Base-by-base conservation (phyloP, 2,888 invertebrate genomes). In the Teinopalpus imperialis region DNA sequence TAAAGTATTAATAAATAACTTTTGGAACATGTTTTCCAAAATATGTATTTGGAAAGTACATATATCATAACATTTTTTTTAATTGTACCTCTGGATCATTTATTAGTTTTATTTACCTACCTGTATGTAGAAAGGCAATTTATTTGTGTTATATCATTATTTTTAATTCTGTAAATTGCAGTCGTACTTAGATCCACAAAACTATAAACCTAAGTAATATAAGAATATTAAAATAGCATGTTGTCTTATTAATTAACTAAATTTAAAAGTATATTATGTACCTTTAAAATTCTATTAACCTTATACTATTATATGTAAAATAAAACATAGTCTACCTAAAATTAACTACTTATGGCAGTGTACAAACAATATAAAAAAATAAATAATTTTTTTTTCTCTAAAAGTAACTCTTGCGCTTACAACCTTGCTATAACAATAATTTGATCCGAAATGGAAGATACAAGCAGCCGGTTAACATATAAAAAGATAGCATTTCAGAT, bases 301-400 rank as follows among this genome's bases (percentile, higher is more conserved):
- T 21, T 35, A n/a, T n/a, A n/a, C n/a, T n/a, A n/a, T n/a, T n/a
- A 45, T 21, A 10, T 5, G 8, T 42, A 31, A 32, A 7, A 21
- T 32, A 39, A 32, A 32, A 45, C 1, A 39, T 45, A 42, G 6
- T 2, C 35, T 47, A 49, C 32, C 14, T 46, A 51, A 39, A 45
- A 49, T 60, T 76, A 67, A 61, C 63, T 76, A 81, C 81, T 81
- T 85, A 86, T 83, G 83, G 85, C 85, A 83, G 73, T 80, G 80
- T 65, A 27, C 39, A 45, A 57, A 65, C 72, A 66, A 68, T 69
- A 72, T 47, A 60, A 51, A 69, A 75, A 71, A 82, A 83, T 81
- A 82, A 83, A 83, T 82, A 83, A 68, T 66, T 60, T 40, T 51
- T n/a, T n/a, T n/a, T n/a, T n/a, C n/a, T n/a, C n/a, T n/a, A n/a